Evolutionary conservation across 2,888 invertebrate species (phyloP).

Genomic region (Rhopalosiphum nymphaeae): DNA sequence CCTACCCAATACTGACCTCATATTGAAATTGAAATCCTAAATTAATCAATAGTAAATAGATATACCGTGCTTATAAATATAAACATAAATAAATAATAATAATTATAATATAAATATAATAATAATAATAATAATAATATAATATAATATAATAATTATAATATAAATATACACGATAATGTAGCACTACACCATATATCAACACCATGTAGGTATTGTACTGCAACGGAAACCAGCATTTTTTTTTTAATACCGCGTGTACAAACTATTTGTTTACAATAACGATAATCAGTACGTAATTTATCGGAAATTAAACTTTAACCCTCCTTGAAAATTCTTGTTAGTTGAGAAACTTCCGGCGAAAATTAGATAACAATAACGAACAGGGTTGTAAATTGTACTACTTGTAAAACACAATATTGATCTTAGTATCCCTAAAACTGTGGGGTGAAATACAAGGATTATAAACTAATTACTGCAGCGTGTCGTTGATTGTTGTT

Average conservation of each 20-base stretch:
- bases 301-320: constrained; percentile 25
- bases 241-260: background rate
- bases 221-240: background rate
- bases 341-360: background rate
- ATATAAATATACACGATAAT: background rate
- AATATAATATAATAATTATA: no score
- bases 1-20: background rate
- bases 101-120: no score
- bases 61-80: background rate
- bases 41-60: background rate
- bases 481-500: background rate
- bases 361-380: constrained; percentile 7
- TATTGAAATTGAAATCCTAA: background rate
- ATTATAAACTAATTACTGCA: constrained; percentile 30
- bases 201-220: no score
- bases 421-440: background rate
- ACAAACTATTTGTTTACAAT: background rate
- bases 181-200: background rate
- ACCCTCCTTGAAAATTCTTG: constrained; percentile 19
- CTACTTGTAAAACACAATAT: background rate
- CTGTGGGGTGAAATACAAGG: background rate
- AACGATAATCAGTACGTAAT: background rate
- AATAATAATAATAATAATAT: no score
- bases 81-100: no score
- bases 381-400: background rate